Evolutionary conservation across 2,113 vertebrate genomes (phyloP), one percentile per base, ranked within the genome.

Genomic region (Tringa solitaria): DNA sequence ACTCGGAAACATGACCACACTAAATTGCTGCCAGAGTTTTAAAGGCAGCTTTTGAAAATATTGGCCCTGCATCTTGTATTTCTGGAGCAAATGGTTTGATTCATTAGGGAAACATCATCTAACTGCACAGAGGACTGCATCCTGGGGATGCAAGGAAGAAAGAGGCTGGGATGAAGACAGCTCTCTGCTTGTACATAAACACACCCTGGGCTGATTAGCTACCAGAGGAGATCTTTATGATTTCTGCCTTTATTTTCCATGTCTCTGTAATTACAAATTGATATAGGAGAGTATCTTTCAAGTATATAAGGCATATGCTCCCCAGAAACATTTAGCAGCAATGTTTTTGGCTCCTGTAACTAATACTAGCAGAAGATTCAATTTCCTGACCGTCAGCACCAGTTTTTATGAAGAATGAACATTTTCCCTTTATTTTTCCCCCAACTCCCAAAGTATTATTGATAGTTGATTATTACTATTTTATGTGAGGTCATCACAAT

Each of bases 11-110:
- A 94, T 39, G 89, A 95, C 92, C 96, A 96, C 96, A 84, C 45
- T 48, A 72, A 89, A 89, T 64, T 68, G 73, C 88, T 95, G 94
- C 92, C 93, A 92, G 92, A 84, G 83, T 84, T 93, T 92, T 93
- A 90, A 93, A 95, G 91, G 95, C 77, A 96, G 92, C 86, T 94
- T 96, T 97, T 79, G 89, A 87, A 96, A 95, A 79, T 84, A 92
- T 65, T 95, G 86, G 92, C 89, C 95, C 41, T 56, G 59, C 80
- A 72, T 79, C 73, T 93, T 93, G 74, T 76, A 24, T 92, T 93
- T 93, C 80, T 96, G 73, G 56, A 93, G 90, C 90, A 18, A 96
- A 86, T 57, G 83, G 51, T 33, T 96, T 81, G 88, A 93, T 95
- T 95, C 90, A 90, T 91, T n/a, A 65, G 92, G 65, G 92, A 65